Conservation (phyloP, 2,797 vertebrate genomes). For the Vireo griseus region DNA sequence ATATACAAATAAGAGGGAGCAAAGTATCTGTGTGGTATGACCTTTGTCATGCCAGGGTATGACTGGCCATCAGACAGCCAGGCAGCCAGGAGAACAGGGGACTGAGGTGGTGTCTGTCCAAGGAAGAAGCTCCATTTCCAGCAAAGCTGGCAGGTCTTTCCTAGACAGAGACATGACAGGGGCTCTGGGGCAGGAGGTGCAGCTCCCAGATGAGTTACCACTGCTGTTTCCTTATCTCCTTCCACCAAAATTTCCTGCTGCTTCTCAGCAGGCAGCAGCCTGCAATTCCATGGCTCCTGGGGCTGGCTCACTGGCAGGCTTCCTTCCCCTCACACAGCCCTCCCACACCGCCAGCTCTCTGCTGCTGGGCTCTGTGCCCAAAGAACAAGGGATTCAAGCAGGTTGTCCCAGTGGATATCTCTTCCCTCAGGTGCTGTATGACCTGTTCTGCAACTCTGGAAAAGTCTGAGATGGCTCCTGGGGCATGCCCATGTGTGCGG, state of each 20-base stretch:
- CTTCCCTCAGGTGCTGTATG: background rate
- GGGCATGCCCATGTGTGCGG: background rate
- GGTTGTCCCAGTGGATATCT: background rate
- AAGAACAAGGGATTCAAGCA: background rate
- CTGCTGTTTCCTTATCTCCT: background rate
- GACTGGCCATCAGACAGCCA: background rate
- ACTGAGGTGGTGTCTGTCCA: background rate
- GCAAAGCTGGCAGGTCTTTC: background rate
- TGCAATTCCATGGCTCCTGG: background rate
- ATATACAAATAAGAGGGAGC: background rate
- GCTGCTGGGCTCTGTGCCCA: background rate
- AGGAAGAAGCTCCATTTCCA: background rate
- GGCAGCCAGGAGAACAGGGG: background rate
- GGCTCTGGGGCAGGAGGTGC: background rate
- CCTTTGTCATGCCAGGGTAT: background rate
- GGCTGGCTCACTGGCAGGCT: background rate
- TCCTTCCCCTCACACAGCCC: background rate
- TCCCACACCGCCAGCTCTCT: background rate
- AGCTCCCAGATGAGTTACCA: background rate
- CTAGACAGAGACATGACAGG: background rate
- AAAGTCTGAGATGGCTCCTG: background rate
- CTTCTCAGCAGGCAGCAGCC: background rate
- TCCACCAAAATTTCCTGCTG: background rate
- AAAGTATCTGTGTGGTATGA: background rate
- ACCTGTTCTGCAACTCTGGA: background rate